phyloP scores from a whole-genome alignment of 2,797 vertebrate species.

The Pangasius djambal region DNA sequence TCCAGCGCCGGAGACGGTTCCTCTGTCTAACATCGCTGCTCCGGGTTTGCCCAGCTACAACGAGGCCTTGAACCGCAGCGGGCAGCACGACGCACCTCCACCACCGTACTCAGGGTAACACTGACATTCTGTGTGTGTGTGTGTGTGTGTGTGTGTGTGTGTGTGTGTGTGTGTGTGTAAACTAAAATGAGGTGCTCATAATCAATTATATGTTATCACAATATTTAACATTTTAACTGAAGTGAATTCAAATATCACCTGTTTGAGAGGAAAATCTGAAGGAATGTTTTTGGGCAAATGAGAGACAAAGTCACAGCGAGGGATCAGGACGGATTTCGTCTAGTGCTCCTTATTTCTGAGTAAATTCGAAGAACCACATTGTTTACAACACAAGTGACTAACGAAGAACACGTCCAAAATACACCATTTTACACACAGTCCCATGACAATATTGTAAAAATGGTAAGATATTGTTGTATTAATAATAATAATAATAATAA shows the following conservation, averaged over 20 bases:
- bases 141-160: background rate
- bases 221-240: background rate
- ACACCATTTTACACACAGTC: too few relatives aligned
- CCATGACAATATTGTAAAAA: too few relatives aligned
- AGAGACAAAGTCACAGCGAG: background rate
- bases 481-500: too few relatives aligned
- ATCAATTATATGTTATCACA: background rate
- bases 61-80: constrained; percentile 69
- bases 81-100: constrained; percentile 74
- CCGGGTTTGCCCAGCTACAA: constrained; percentile 74
- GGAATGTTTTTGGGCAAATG: too few relatives aligned
- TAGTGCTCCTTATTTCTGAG: background rate
- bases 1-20: constrained; percentile 62
- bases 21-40: constrained; percentile 59
- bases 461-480: too few relatives aligned
- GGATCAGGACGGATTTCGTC: background rate
- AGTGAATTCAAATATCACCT: too few relatives aligned
- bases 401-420: too few relatives aligned
- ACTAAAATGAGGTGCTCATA: too few relatives aligned
- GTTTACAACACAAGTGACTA: too few relatives aligned
- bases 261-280: too few relatives aligned
- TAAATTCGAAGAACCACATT: background rate
- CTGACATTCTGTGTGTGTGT: background rate
- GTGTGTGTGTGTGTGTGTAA: constrained; percentile 5
- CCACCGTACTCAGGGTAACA: constrained; percentile 78